A percentile compares a stretch with the other conserved stretches of the same genome.
Conservation (phyloP, 2,888 invertebrate species). For the Oxyscelio sp. region DNA sequence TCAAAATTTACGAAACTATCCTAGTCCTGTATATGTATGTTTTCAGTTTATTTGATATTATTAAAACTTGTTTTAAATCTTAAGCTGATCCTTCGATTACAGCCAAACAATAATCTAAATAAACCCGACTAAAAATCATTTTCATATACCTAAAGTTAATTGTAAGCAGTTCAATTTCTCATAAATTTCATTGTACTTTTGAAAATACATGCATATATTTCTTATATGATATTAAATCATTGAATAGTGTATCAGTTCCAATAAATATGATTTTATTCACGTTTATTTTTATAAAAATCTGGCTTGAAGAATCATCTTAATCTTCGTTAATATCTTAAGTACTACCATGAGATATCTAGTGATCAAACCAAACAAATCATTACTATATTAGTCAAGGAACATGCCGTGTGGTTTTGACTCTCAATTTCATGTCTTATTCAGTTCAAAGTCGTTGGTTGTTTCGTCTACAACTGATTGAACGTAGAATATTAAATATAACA, state of each 20-base stretch:
- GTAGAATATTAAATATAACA: constrained; percentile 40
- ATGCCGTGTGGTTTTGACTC: constrained; percentile 81
- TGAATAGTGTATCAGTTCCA: too few species aligned
- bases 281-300: too few species aligned
- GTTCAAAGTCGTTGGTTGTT: constrained; percentile 1
- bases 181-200: too few species aligned
- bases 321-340: constrained; percentile 47
- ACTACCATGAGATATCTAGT: constrained; percentile 75
- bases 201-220: too few species aligned
- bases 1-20: neutral
- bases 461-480: constrained; percentile 9
- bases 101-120: too few species aligned
- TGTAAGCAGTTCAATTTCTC: too few species aligned
- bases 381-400: constrained; percentile 87
- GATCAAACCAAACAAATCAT: constrained; percentile 87
- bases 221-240: too few species aligned
- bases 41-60: neutral
- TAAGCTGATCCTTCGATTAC: too few species aligned
- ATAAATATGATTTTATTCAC: too few species aligned
- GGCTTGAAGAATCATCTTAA: too few species aligned
- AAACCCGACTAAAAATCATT: too few species aligned
- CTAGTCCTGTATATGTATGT: neutral
- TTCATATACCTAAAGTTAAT: too few species aligned
- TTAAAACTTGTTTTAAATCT: neutral
- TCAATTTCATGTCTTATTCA: constrained; percentile 18